These are phyloP conservation scores for Odocoileus hemionus DNA, from an alignment of 2,113 vertebrate genomes.

Conservation along the genomic window DNA sequence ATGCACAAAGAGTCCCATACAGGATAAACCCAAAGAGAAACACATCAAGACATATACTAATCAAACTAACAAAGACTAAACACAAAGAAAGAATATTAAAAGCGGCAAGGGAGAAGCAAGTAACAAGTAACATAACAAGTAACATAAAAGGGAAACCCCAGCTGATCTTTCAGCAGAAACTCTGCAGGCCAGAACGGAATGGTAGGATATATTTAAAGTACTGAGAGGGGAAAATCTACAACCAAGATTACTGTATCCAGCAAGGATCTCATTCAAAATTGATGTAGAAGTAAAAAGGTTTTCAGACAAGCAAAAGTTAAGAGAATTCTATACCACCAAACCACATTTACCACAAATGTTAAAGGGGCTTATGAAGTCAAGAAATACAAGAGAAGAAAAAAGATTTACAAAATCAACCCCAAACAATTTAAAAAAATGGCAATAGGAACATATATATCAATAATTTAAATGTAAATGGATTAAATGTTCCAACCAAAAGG, in stretches of 20 bases:
- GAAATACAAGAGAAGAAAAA: background rate
- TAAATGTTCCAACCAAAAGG: background rate
- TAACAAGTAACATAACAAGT: background rate
- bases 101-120: background rate
- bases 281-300: background rate
- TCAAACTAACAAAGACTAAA: background rate
- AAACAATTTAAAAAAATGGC: background rate
- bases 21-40: background rate
- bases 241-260: background rate
- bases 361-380: background rate
- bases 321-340: background rate
- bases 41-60: background rate
- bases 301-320: background rate
- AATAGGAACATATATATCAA: background rate
- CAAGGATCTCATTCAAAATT: background rate
- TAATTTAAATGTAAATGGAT: background rate
- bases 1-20: background rate
- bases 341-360: background rate
- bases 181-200: background rate
- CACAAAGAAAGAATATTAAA: background rate
- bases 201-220: background rate
- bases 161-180: background rate
- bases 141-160: background rate
- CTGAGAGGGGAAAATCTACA: background rate
- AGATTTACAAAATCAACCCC: background rate